phyloP scores from a whole-genome alignment of 2,888 invertebrate species.

The Homarus gammarus region DNA sequence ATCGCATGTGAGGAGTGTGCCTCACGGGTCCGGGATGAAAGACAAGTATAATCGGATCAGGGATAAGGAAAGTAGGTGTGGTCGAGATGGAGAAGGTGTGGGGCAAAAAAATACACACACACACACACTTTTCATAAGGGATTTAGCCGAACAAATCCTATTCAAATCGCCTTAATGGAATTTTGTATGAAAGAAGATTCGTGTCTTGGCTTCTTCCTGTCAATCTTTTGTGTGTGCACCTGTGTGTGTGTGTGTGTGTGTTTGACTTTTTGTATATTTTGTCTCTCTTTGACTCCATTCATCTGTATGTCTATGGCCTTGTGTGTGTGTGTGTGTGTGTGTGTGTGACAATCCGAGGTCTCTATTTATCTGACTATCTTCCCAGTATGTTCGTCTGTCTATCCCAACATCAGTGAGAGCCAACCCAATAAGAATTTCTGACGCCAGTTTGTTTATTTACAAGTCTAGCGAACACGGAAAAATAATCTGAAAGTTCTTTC shows the following conservation, averaged over 20 bases:
- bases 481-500: neutral
- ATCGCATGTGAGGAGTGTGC: neutral
- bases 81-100: neutral
- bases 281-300: too few relatives aligned
- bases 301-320: too few relatives aligned
- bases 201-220: too few relatives aligned
- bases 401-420: too few relatives aligned
- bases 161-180: constrained; percentile 31
- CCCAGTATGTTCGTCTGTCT: too few relatives aligned
- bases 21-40: neutral
- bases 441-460: neutral
- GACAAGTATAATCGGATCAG: constrained; percentile 28
- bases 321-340: too few relatives aligned
- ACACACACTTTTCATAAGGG: constrained; percentile 19
- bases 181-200: constrained; percentile 2
- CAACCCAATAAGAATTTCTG: neutral
- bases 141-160: neutral
- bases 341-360: too few relatives aligned
- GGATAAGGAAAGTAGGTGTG: constrained; percentile 4
- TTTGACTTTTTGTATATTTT: too few relatives aligned
- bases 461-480: neutral
- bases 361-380: too few relatives aligned
- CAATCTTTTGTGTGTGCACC: too few relatives aligned
- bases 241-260: too few relatives aligned
- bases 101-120: too few relatives aligned